Evolutionary conservation across 2,113 vertebrate species (phyloP).

Genomic region (Lepus europaeus): DNA sequence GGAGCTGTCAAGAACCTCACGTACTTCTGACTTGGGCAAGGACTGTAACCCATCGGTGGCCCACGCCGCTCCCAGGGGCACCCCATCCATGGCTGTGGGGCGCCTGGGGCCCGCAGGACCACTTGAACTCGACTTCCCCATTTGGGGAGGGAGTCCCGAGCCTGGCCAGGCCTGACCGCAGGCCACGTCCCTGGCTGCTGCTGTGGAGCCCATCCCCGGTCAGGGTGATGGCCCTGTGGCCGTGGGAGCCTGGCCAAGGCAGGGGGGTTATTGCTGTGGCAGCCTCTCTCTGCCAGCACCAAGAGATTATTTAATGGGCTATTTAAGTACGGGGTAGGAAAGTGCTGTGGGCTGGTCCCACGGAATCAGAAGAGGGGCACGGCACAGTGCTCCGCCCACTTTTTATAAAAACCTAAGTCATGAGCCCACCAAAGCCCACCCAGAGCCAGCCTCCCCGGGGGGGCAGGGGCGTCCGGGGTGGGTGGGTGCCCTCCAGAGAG

Average conservation of each 20-base stretch:
- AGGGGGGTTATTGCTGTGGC: background rate
- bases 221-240: background rate
- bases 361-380: constrained; percentile 46
- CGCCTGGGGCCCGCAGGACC: background rate
- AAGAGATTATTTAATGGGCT: constrained; percentile 81
- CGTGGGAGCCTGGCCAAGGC: background rate
- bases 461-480: background rate
- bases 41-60: background rate
- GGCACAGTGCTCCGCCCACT: constrained; percentile 53
- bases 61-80: background rate
- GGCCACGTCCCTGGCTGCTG: constrained; percentile 13
- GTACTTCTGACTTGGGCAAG: constrained; percentile 83
- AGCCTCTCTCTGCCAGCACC: background rate
- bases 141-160: background rate
- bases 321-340: constrained; percentile 79
- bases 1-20: constrained; percentile 89
- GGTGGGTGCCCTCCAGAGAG: constrained; percentile 31
- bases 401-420: constrained; percentile 63
- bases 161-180: background rate
- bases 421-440: background rate
- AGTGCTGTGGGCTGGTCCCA: constrained; percentile 76
- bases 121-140: background rate
- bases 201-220: background rate
- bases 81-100: background rate
- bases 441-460: constrained; percentile 56